Evolutionary conservation across 1,140 invertebrate species (phyloP).

Genomic region (Radopholus similis): DNA sequence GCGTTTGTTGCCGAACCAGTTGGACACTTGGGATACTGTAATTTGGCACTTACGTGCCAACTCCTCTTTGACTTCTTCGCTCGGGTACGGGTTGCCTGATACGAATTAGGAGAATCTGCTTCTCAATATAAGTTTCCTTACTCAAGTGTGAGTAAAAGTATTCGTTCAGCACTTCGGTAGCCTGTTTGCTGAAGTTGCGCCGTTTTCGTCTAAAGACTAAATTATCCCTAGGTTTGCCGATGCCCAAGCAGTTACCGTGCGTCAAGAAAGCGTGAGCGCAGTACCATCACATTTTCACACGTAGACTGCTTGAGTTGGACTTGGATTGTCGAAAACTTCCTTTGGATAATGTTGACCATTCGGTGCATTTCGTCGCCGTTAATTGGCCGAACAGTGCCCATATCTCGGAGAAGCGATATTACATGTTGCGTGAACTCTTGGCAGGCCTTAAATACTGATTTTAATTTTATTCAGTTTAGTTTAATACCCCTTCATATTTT

Average conservation of each 20-base stretch:
- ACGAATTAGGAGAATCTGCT: background rate
- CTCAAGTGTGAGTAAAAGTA: slow-evolving; percentile 61
- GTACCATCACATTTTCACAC: slow-evolving; percentile 99
- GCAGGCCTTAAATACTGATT: slow-evolving; percentile 74
- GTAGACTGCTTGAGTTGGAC: slow-evolving; percentile 99
- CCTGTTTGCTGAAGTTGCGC: slow-evolving; percentile 99
- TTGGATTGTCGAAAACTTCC: slow-evolving; percentile 99
- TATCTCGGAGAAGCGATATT: slow-evolving; percentile 93
- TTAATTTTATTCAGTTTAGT: background rate
- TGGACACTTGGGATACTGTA: slow-evolving; percentile 80
- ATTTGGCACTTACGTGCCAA: slow-evolving; percentile 98
- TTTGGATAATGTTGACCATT: slow-evolving; percentile 99
- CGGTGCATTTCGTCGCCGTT: slow-evolving; percentile 73
- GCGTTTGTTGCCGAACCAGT: slow-evolving; percentile 99
- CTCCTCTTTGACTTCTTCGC: slow-evolving; percentile 99
- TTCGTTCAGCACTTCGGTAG: slow-evolving; percentile 98
- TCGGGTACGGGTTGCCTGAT: slow-evolving; percentile 99
- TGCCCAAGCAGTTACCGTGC: slow-evolving; percentile 44
- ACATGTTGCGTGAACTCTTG: slow-evolving; percentile 99
- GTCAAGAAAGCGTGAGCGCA: slow-evolving; percentile 69
- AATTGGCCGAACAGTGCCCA: slow-evolving; percentile 75
- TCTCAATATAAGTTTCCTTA: background rate
- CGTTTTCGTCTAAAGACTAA: slow-evolving; percentile 78
- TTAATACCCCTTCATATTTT: slow-evolving; percentile 86
- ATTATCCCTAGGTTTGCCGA: too few relatives aligned